phyloP scores from a whole-genome alignment of 2,113 vertebrate genomes.

The Rhinolophus ferrumequinum region DNA sequence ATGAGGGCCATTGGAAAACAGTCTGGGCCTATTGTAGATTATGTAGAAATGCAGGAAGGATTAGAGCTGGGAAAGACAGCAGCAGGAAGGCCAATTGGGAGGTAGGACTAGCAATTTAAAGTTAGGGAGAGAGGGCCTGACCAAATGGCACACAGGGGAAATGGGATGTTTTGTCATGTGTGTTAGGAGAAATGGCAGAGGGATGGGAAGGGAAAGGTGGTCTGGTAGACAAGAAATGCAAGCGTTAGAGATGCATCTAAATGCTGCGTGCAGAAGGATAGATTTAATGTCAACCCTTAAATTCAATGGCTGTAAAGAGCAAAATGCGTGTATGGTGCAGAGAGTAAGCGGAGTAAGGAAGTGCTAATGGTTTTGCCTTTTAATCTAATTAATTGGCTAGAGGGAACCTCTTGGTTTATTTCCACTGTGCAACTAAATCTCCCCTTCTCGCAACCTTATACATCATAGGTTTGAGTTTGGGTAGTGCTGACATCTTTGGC shows the following conservation, averaged over 20 bases:
- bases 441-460: neutral
- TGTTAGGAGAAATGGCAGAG: neutral
- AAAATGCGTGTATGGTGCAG: neutral
- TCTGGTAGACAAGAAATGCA: neutral
- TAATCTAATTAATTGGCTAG: neutral
- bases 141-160: neutral
- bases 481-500: neutral
- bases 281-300: neutral
- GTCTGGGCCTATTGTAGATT: neutral
- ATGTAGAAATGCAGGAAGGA: neutral
- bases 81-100: neutral
- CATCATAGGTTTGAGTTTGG: neutral
- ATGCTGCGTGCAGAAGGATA: neutral
- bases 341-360: neutral
- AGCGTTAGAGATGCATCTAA: neutral
- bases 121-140: neutral
- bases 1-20: neutral
- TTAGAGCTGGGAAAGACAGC: neutral
- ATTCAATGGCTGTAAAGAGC: neutral
- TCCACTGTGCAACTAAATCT: neutral
- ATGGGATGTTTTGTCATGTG: neutral
- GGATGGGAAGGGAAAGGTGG: neutral
- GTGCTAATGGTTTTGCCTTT: neutral
- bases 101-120: neutral
- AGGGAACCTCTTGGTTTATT: neutral